Evolutionary conservation across 2,797 vertebrate genomes (phyloP).

Genomic region (Eutrigla gurnardus): DNA sequence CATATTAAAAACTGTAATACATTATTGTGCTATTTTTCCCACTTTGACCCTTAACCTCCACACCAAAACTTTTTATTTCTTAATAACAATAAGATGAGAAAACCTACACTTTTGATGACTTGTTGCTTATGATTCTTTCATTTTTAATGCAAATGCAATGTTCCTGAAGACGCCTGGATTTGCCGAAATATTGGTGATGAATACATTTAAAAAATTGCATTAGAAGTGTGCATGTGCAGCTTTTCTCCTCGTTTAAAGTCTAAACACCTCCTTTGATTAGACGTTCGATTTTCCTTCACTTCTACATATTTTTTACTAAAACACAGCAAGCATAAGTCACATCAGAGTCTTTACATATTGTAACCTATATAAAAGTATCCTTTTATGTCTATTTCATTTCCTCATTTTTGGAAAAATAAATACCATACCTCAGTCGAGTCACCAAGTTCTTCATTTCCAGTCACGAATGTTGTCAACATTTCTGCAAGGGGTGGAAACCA

Average conservation of each 20-base stretch:
- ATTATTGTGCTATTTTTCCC: neutral
- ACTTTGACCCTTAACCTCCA: neutral
- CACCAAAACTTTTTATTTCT: neutral
- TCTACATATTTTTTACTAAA: neutral
- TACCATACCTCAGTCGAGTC: slow-evolving; percentile 30
- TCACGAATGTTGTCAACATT: neutral
- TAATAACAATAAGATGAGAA: neutral
- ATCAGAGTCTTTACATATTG: neutral
- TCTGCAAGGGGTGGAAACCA: slow-evolving; percentile 35
- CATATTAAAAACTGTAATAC: neutral
- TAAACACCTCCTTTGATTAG: neutral
- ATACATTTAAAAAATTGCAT: neutral
- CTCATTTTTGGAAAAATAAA: neutral
- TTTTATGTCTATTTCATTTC: neutral
- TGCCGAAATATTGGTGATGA: neutral
- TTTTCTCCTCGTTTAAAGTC: neutral
- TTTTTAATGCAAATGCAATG: slow-evolving; percentile 2
- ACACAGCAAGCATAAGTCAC: neutral
- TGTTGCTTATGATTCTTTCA: neutral
- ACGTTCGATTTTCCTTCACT: neutral
- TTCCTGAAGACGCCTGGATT: neutral
- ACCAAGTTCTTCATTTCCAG: neutral
- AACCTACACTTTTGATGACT: neutral
- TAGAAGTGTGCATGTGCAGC: neutral
- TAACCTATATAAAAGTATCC: neutral